These are phyloP conservation scores for Bombus confusus DNA, from an alignment of 1,140 invertebrate genomes.

Conservation along the genomic window DNA sequence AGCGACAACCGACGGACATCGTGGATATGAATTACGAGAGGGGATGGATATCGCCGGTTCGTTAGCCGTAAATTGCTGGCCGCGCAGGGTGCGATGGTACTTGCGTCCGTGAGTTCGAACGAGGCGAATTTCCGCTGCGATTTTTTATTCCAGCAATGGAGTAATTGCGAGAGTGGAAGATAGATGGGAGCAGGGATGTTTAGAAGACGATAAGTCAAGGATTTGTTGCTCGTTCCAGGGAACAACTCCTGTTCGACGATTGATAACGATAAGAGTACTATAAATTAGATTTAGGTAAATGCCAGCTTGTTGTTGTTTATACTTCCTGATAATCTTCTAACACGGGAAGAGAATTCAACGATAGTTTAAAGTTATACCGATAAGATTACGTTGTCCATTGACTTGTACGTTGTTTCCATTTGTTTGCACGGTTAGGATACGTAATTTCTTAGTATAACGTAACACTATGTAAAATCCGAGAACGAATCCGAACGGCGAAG, in stretches of 20 bases:
- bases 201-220: neutral
- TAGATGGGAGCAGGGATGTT: neutral
- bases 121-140: neutral
- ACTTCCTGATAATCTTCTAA: no score
- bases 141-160: neutral
- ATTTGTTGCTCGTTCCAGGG: neutral
- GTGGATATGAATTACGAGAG: constrained; percentile 63
- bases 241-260: no score
- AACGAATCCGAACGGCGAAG: neutral
- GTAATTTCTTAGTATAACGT: no score
- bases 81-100: constrained; percentile 1
- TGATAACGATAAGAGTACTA: no score
- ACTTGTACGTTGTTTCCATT: no score
- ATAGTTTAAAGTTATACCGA: no score
- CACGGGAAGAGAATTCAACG: no score
- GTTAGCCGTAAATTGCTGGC: constrained; percentile 56
- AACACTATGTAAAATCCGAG: fast-evolving
- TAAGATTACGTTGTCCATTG: no score
- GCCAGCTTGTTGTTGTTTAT: no score
- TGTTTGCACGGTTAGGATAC: no score
- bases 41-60: constrained; percentile 60
- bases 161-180: neutral
- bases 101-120: neutral
- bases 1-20: constrained; percentile 62
- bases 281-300: no score